These are phyloP conservation scores for Entelurus aequoreus DNA, from an alignment of 2,113 vertebrate genomes.

Conservation along the genomic window DNA sequence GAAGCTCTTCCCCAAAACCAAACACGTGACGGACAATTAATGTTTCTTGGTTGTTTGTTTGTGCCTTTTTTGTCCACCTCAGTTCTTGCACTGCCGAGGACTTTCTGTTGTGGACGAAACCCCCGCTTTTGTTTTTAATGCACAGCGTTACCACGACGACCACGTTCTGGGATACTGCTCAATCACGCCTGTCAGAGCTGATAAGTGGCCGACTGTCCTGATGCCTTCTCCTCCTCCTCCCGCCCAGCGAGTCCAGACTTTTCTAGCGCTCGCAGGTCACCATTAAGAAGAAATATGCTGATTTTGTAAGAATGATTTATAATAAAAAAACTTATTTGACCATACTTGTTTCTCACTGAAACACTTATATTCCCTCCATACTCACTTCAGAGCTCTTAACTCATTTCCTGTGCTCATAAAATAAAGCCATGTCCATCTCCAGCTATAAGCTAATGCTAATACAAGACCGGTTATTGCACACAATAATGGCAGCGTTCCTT, in stretches of 20 bases:
- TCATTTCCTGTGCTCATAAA: no score
- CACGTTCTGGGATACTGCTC: conserved; percentile 64
- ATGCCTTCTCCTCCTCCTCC: conserved; percentile 55
- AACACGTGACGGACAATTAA: conserved; percentile 32
- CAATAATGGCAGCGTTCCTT: no score
- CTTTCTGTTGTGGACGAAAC: conserved; percentile 24
- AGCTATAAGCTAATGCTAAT: no score
- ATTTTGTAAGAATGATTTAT: conserved; percentile 78
- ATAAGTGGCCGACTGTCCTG: conserved; percentile 47
- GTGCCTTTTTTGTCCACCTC: conserved; percentile 61
- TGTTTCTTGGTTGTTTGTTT: conserved; percentile 56
- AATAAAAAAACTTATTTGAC: conserved; percentile 74
- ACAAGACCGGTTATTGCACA: no score
- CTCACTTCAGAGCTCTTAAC: no score
- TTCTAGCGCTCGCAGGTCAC: conserved; percentile 76
- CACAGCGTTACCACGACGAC: conserved; percentile 52
- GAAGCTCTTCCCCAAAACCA: conserved; percentile 13
- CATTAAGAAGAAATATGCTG: conserved; percentile 67
- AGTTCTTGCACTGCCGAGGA: conserved; percentile 37
- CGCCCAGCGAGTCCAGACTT: conserved; percentile 70
- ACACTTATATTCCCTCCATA: no score
- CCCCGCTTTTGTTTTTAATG: conserved; percentile 15
- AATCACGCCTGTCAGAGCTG: conserved; percentile 29
- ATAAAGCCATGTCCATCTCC: no score
- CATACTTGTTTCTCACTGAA: conserved; percentile 24